Percentiles rank a stretch among this genome's conserved stretches.
Conservation (phyloP, 2,888 invertebrate genomes). For the Eupeodes luniger region DNA sequence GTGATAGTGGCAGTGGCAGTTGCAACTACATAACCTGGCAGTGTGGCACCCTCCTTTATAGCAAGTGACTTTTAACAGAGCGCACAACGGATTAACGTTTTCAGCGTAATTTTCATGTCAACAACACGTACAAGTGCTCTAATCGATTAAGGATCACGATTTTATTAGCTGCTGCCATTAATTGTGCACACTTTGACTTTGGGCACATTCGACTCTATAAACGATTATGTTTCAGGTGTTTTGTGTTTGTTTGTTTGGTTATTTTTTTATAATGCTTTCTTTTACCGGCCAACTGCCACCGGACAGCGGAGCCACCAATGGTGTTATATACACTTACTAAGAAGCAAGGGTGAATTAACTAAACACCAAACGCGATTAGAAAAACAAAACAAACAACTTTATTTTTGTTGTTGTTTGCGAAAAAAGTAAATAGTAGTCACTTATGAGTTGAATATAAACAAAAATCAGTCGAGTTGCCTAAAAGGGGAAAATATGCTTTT, state of each 20-base stretch:
- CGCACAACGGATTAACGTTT: slow-evolving; percentile 71
- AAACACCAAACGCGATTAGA: slow-evolving; percentile 58
- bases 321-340: not conserved
- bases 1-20: slow-evolving; percentile 3
- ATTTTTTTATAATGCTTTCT: slow-evolving; percentile 19
- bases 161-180: slow-evolving; percentile 76
- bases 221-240: slow-evolving; percentile 64
- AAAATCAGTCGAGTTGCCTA: slow-evolving; percentile 36
- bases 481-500: not conserved
- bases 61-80: slow-evolving; percentile 62
- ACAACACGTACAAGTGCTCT: slow-evolving; percentile 76
- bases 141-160: slow-evolving; percentile 75
- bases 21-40: slow-evolving; percentile 4
- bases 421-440: slow-evolving; percentile 52
- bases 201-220: slow-evolving; percentile 48
- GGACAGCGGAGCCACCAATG: not conserved
- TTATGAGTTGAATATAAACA: slow-evolving; percentile 13
- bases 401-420: slow-evolving; percentile 19
- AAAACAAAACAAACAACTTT: slow-evolving; percentile 49
- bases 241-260: slow-evolving; percentile 56
- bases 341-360: slow-evolving; percentile 43
- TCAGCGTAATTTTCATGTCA: slow-evolving; percentile 73
- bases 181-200: slow-evolving; percentile 75
- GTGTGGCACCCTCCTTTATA: slow-evolving; percentile 63
- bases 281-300: not conserved